These are phyloP conservation scores for Hemibagrus guttatus DNA, from an alignment of 2,797 vertebrate genomes.

Conservation along the genomic window DNA sequence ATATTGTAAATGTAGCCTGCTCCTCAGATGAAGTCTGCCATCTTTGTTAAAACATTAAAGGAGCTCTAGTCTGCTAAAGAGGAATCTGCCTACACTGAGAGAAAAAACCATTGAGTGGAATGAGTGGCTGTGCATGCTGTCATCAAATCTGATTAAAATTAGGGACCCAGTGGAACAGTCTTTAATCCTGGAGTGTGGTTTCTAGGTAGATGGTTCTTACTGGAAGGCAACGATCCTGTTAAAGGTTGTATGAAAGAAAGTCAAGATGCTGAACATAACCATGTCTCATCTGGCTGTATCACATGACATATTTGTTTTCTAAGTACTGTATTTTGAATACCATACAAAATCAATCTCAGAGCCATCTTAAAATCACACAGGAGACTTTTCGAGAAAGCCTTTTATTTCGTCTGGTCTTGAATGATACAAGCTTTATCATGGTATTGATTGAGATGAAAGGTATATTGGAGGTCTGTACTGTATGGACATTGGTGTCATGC, in stretches of 20 bases:
- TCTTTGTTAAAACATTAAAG: background rate
- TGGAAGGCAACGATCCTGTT: slow-evolving; percentile 1
- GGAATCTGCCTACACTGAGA: background rate
- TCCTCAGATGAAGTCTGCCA: background rate
- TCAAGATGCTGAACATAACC: background rate
- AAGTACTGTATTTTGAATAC: slow-evolving; percentile 12
- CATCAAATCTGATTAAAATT: background rate
- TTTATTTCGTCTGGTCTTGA: slow-evolving; percentile 31
- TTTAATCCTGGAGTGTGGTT: background rate
- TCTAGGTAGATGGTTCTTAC: background rate
- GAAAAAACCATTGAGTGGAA: background rate
- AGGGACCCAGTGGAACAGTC: background rate
- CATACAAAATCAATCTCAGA: slow-evolving; percentile 5
- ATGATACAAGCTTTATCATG: slow-evolving; percentile 17
- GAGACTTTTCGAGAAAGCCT: slow-evolving; percentile 21
- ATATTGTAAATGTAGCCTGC: background rate
- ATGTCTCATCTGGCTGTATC: background rate
- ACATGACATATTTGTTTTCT: slow-evolving; percentile 3
- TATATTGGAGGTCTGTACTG: background rate
- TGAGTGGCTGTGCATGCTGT: background rate
- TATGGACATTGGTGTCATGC: background rate
- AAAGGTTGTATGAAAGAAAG: background rate
- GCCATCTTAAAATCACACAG: slow-evolving; percentile 16
- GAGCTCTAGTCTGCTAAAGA: background rate
- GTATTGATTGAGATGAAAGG: slow-evolving; percentile 27